Conservation (phyloP, 1,140 invertebrate genomes). For the Drosophila pruinosa region DNA sequence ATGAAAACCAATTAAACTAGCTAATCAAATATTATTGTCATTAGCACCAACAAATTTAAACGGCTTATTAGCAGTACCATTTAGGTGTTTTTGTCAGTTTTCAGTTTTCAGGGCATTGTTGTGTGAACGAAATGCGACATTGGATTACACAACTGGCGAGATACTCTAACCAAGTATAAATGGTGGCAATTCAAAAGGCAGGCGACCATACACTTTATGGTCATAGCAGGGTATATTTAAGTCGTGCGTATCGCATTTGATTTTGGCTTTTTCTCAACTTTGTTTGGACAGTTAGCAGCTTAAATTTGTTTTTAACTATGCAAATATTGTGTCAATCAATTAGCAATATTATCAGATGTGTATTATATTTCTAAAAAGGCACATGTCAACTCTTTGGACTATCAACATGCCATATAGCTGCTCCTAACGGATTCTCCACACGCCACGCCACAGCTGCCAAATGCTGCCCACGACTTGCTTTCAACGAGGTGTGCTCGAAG, state of each 20-base stretch:
- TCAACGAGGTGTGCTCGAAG: background rate
- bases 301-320: conserved; percentile 62
- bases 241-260: background rate
- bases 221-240: conserved; percentile 2
- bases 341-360: conserved; percentile 62
- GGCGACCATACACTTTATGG: background rate
- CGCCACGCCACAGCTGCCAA: background rate
- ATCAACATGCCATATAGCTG: conserved; percentile 35
- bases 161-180: background rate
- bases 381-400: conserved; percentile 52
- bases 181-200: no score
- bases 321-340: conserved; percentile 64
- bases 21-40: conserved; percentile 77
- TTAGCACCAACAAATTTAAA: conserved; percentile 70
- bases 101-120: conserved; percentile 4
- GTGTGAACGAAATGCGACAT: background rate
- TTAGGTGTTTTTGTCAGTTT: conserved; percentile 58
- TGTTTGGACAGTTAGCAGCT: conserved; percentile 49
- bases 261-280: conserved; percentile 6
- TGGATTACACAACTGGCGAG: background rate
- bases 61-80: conserved; percentile 75
- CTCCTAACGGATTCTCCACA: conserved; percentile 3
- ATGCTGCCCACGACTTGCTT: background rate
- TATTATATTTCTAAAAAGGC: conserved; percentile 50
- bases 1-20: conserved; percentile 72